phyloP scores from a whole-genome alignment of 1,140 invertebrate genomes.

The Tetranychus cinnabarinus region DNA sequence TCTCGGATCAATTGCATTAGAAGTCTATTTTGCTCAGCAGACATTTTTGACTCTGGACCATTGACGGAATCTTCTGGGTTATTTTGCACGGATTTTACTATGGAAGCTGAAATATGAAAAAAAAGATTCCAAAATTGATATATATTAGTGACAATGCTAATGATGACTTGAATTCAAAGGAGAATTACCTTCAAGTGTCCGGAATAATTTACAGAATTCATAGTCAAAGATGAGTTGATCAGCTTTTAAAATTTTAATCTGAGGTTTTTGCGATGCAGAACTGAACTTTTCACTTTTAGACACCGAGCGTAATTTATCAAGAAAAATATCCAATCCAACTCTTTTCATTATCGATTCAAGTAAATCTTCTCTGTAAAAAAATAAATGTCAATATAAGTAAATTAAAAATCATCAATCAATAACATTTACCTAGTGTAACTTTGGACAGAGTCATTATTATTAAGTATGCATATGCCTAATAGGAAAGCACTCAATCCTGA shows the following conservation, averaged over 20 bases:
- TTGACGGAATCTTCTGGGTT: constrained; percentile 21
- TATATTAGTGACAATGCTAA: too few relatives aligned
- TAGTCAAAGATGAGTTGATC: constrained; percentile 71
- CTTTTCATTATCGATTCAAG: constrained; percentile 54
- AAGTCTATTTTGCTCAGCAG: constrained; percentile 30
- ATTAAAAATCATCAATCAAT: too few relatives aligned
- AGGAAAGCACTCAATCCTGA: constrained; percentile 82
- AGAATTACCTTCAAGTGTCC: constrained; percentile 22
- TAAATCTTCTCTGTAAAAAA: constrained; percentile 32
- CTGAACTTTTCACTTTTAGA: constrained; percentile 72
- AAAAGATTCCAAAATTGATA: constrained; percentile 11
- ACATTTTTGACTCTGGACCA: constrained; percentile 17
- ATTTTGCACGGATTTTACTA: constrained; percentile 30
- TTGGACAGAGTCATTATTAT: constrained; percentile 63
- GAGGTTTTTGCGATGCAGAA: constrained; percentile 72
- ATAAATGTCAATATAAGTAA: too few relatives aligned
- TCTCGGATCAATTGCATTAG: constrained; percentile 60
- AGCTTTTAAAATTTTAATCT: constrained; percentile 46
- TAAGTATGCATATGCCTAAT: constrained; percentile 71
- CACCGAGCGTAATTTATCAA: constrained; percentile 60
- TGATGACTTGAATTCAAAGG: too few relatives aligned
- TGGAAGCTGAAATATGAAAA: constrained; percentile 18
- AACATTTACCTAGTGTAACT: constrained; percentile 30
- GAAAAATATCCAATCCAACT: constrained; percentile 70
- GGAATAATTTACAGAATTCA: constrained; percentile 76